phyloP scores from a whole-genome alignment of 1,140 invertebrate species.

The Eriosoma lanigerum region DNA sequence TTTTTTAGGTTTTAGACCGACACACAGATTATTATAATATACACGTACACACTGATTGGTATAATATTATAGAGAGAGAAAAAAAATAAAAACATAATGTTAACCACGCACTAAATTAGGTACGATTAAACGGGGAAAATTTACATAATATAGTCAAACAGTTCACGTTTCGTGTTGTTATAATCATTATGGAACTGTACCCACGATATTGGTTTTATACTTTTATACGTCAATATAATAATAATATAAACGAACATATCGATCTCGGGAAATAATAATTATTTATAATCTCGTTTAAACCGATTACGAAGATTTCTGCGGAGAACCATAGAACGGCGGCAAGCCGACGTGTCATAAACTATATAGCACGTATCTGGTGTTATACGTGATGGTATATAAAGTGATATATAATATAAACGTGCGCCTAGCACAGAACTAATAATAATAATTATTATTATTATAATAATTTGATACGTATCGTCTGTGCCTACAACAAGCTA shows the following conservation, averaged over 20 bases:
- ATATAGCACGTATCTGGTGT: too few species aligned
- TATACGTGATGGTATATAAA: too few species aligned
- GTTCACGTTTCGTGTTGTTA: neutral
- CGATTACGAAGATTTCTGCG: too few species aligned
- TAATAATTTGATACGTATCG: conserved; percentile 12
- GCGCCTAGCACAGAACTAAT: neutral
- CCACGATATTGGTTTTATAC: too few species aligned
- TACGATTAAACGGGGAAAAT: conserved; percentile 14
- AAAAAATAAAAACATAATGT: conserved; percentile 9
- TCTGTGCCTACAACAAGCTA: neutral
- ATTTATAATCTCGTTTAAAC: too few species aligned
- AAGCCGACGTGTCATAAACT: too few species aligned
- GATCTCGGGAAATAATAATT: too few species aligned
- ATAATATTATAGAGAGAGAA: neutral
- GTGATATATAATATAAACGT: neutral
- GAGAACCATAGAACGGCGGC: too few species aligned
- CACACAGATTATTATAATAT: neutral
- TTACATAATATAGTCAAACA: conserved; percentile 2
- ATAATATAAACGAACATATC: too few species aligned
- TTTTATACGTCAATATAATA: too few species aligned
- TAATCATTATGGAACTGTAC: too few species aligned
- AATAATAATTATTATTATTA: neutral
- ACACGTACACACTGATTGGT: neutral
- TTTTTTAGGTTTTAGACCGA: neutral
- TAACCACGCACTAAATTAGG: conserved; percentile 19